Evolutionary conservation across 2,797 vertebrate species (phyloP), one percentile per base, ranked within the genome.

Genomic region (Acipenser transmontanus): DNA sequence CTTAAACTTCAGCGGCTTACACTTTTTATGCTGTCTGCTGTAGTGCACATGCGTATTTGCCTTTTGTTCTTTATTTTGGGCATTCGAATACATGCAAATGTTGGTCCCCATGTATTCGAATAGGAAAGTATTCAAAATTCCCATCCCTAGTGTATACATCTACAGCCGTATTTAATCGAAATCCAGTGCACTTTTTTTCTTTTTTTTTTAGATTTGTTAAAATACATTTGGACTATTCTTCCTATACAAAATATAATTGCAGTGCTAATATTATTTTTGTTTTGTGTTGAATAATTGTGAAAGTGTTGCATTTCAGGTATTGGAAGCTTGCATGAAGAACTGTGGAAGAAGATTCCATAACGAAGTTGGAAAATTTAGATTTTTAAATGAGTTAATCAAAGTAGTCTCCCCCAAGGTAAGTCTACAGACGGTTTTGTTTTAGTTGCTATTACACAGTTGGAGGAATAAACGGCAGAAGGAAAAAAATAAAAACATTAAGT

Each of bases 301-400:
- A 34, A 34, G 34, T 34, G 34, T 34, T 34, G 34, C 34, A 68
- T 78, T 76, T 1, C 69, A 98, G 96, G 95, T 96, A 66, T 86
- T 98, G 48, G 95, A 97, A 78, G 92, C 94, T 49, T 95, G 94
- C 68, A 97, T 96, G 95, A 98, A 98, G 86, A 98, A 98, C 66
- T 98, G 96, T 48, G 95, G 95, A 59, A 84, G 85, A 75, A 84
- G 94, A 66, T 94, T 98, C 85, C 94, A 97, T 75, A 94, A 84
- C 1, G 95, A 98, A 92, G 93, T 98, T 63, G 96, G 95, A 1
- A 98, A 97, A 80, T 98, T 97, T 86, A 84, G 93, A 12, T 98
- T 98, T 88, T 79, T 98, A 77, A 98, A 98, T 1, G 95, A 98
- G 76, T 77, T 98, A 69, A 95, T 98, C 72, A 98, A 98, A 86